Base-by-base conservation (phyloP, 2,888 invertebrate species). In the Allolobophora icterica region DNA sequence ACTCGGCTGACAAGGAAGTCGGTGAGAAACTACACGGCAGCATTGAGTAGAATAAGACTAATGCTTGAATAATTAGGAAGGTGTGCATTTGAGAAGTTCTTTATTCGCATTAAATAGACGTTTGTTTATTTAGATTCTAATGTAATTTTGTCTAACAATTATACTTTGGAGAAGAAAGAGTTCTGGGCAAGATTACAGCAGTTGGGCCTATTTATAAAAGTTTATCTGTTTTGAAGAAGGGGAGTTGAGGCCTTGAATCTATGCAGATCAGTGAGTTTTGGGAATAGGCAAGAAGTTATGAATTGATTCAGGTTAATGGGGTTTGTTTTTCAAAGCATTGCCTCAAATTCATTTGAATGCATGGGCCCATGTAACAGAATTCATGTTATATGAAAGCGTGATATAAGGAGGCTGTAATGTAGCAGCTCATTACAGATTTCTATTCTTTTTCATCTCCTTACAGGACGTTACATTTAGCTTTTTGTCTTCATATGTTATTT, bases 1-100 rank as follows among this genome's bases (percentile, higher is more conserved):
- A 84, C 24, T 89, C 89, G n/a, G 91, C 89, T 33, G 91, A 89
- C 30, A 89, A 35, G 89, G 91, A 52, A 45, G 89, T 84, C 21
- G 87, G 87, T 87, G 24, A 87, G 87, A 34, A 35, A 87, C 87
- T 35, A 11, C 45, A 24, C 24, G 52, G 24, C 52, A 52, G 24
- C n/a, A 71, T 71, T n/a, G 8, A 71, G 71, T 71, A 71, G 71
- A 71, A 71, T n/a, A n/a, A 71, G n/a, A 3, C n/a, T 71, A 71
- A 8, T 71, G 71, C 30, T 71, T 71, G 71, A 71, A 71, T 71
- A n/a, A 30, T n/a, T 71, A n/a, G n/a, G 17, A n/a, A n/a, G n/a
- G 8, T n/a, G 3, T n/a, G 11, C 8, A 8, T 71, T 71, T 71
- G 30, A n/a, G 8, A 71, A 71, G 71, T 71, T n/a, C 71, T 71